Percentiles rank a stretch among this genome's conserved stretches.
Evolutionary conservation across 37 sponge, comb jelly and placozoan species (phyloP).

Genomic region (Petrosia ficiformis): DNA sequence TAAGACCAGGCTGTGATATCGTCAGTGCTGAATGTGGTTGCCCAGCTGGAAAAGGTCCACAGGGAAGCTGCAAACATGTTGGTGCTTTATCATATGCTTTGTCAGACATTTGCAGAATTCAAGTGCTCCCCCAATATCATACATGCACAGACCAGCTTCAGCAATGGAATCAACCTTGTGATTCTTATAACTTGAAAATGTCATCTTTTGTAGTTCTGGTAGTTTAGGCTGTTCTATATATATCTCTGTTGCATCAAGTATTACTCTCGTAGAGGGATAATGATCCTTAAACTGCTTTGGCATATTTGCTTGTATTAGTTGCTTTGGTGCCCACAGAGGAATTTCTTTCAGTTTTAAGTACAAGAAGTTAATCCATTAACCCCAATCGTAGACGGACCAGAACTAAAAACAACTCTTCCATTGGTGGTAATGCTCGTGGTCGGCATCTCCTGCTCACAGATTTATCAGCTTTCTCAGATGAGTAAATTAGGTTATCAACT

Average conservation of each 20-base stretch:
- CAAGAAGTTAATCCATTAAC: constrained; percentile 26
- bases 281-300: no score
- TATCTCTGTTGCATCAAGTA: constrained; percentile 16
- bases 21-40: constrained; percentile 10
- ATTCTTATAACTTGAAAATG: no score
- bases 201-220: no score
- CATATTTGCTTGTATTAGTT: no score
- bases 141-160: constrained; percentile 10
- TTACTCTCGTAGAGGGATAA: constrained; percentile 34
- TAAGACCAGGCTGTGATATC: not conserved
- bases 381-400: constrained; percentile 31
- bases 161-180: constrained; percentile 6
- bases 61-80: constrained; percentile 5
- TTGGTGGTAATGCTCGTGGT: constrained; percentile 16
- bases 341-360: no score
- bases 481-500: no score
- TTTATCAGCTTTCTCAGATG: no score
- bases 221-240: no score
- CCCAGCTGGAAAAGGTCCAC: not conserved
- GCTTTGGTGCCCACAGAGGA: constrained; percentile 15
- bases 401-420: constrained; percentile 34
- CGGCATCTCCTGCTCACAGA: no score
- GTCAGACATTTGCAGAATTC: not conserved
- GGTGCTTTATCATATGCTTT: constrained; percentile 3
- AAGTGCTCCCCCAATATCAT: not conserved